phyloP scores from a whole-genome alignment of 1,140 invertebrate genomes.

The Dryas iulia region DNA sequence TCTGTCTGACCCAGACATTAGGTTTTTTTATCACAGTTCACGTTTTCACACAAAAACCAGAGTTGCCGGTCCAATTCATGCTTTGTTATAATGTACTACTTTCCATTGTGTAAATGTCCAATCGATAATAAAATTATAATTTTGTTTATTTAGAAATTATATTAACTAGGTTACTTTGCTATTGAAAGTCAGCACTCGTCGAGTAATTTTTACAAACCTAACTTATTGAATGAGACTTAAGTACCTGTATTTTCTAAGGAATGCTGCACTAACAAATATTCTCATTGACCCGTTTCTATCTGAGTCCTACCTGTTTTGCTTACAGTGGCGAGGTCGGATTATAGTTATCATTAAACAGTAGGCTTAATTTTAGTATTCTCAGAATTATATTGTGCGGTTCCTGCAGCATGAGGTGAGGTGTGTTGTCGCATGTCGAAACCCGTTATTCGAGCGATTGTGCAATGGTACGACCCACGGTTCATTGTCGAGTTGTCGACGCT shows the following conservation, averaged over 20 bases:
- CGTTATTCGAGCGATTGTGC: conserved; percentile 58
- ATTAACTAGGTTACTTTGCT: background rate
- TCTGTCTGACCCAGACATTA: conserved; percentile 48
- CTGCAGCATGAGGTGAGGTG: conserved; percentile 34
- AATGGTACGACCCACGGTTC: conserved; percentile 60
- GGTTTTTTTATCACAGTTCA: conserved; percentile 34
- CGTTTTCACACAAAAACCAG: conserved; percentile 42
- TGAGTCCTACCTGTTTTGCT: no score
- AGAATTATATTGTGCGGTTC: conserved; percentile 24
- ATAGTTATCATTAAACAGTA: background rate
- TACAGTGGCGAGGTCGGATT: background rate
- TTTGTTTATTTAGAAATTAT: background rate
- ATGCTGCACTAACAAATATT: background rate
- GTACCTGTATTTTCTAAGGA: background rate
- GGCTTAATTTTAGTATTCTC: conserved; percentile 24
- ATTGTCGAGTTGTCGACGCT: conserved; percentile 66
- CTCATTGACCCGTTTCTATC: background rate
- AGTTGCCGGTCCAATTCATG: conserved; percentile 40
- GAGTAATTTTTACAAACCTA: background rate
- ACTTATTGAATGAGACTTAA: background rate
- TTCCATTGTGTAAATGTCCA: conserved; percentile 33
- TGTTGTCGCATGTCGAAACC: conserved; percentile 52
- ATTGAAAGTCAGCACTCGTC: background rate
- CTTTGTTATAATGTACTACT: conserved; percentile 34
- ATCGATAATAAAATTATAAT: conserved; percentile 14